phyloP scores from a whole-genome alignment of 2,888 invertebrate genomes.

The Scaptomyza tumidula region DNA sequence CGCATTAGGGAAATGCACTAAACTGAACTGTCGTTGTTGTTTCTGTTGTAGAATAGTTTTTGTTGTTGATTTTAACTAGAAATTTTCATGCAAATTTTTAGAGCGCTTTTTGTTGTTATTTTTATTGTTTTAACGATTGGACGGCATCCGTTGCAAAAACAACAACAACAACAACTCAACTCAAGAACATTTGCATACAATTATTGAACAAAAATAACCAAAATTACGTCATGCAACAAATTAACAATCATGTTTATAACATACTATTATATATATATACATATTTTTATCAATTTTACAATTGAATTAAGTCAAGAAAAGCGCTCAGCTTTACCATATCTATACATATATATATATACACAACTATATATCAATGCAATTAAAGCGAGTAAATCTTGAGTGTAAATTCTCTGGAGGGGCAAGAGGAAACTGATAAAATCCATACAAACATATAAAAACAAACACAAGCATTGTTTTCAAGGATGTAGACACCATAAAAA shows the following conservation, averaged over 20 bases:
- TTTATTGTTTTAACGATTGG: slow-evolving; percentile 67
- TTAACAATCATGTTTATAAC: slow-evolving; percentile 33
- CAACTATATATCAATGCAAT: slow-evolving; percentile 50
- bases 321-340: slow-evolving; percentile 10
- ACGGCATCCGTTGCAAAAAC: slow-evolving; percentile 54
- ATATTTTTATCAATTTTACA: slow-evolving; percentile 46
- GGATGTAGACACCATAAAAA: slow-evolving; percentile 68
- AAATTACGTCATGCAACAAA: slow-evolving; percentile 57
- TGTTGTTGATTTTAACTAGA: slow-evolving; percentile 37
- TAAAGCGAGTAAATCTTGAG: slow-evolving; percentile 19
- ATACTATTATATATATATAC: not conserved
- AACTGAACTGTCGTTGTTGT: slow-evolving; percentile 20
- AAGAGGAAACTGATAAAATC: slow-evolving; percentile 32
- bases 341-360: slow-evolving; percentile 8
- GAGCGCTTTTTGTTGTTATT: slow-evolving; percentile 44
- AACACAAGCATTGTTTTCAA: slow-evolving; percentile 51
- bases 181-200: slow-evolving; percentile 58
- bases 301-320: slow-evolving; percentile 37
- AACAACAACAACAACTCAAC: slow-evolving; percentile 13
- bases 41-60: slow-evolving; percentile 21
- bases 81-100: slow-evolving; percentile 71
- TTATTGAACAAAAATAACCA: slow-evolving; percentile 41
- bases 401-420: slow-evolving; percentile 35
- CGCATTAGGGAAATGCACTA: slow-evolving; percentile 69
- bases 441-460: slow-evolving; percentile 14